Evolutionary conservation across 2,888 invertebrate species (phyloP).

Genomic region (Rapana venosa): DNA sequence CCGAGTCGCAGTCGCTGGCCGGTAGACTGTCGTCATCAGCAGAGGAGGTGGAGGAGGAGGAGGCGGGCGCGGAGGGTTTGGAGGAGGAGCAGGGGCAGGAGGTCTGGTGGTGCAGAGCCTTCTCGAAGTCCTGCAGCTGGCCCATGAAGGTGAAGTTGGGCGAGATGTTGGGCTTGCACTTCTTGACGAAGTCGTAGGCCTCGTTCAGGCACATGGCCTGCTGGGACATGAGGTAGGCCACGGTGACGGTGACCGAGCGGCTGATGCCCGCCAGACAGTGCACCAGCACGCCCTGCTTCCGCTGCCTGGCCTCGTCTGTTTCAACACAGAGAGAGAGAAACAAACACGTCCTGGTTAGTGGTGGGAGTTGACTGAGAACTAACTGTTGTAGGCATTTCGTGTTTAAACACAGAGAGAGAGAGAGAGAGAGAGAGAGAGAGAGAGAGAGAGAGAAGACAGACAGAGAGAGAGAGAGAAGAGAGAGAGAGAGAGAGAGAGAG

Average conservation of each 20-base stretch:
- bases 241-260: slow-evolving; percentile 96
- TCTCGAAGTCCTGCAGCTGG: slow-evolving; percentile 94
- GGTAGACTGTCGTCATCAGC: slow-evolving; percentile 43
- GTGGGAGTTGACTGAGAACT: no score
- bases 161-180: slow-evolving; percentile 95
- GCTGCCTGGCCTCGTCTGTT: slow-evolving; percentile 93
- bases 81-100: slow-evolving; percentile 28
- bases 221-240: slow-evolving; percentile 97
- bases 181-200: slow-evolving; percentile 95
- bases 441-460: no score
- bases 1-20: slow-evolving; percentile 50
- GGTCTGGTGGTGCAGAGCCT: slow-evolving; percentile 81
- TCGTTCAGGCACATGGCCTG: slow-evolving; percentile 93
- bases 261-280: slow-evolving; percentile 98
- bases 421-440: no score
- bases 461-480: no score
- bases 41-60: neutral
- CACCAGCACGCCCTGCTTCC: slow-evolving; percentile 93
- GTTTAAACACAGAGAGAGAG: no score
- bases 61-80: neutral
- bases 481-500: neutral
- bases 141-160: slow-evolving; percentile 99
- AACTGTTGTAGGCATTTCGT: no score
- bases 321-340: slow-evolving; percentile 67
- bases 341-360: neutral